Base-by-base conservation (phyloP, 2,113 vertebrate genomes). In the Chloroceryle aenea region DNA sequence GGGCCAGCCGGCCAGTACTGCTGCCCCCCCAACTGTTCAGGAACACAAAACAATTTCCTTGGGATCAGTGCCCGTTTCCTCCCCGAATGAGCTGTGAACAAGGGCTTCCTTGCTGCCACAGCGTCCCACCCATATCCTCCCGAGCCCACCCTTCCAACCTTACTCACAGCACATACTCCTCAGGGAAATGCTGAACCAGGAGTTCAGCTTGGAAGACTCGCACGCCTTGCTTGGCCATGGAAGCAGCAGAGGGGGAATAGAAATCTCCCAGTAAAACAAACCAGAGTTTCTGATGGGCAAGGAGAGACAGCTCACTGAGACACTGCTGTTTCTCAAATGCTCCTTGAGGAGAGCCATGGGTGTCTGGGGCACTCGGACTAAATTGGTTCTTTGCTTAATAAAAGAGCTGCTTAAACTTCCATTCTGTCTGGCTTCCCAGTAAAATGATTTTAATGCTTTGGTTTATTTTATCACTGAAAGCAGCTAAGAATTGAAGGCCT, bases 11-110 rank as follows among this genome's bases (percentile, higher is more conserved):
- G 84, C 50, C 68, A 1, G 79, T 5, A 22, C 47, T 3, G 34
- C 90, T 43, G 7, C 76, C 87, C 18, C 50, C 22, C 48, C 19
- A 14, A 74, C 97, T 90, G 97, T 95, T 97, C 97, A 98, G 98
- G 97, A 98, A 98, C 98, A 98, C 83, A 94, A 93, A 97, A 96
- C 72, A 62, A 95, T 96, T 93, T 96, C 97, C 97, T 97, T 96
- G 93, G 95, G 97, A 96, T 95, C 91, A 16, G 87, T 97, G 97
- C 97, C 97, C 95, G 7, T 88, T 98, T 98, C 97, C 97, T 97
- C 84, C 93, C 78, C 0, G 48, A 95, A 93, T 82, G 80, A 96
- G 89, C 93, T 93, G 93, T 91, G 97, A 95, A 89, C 82, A 68
- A 95, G 87, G 81, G 94, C 56, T 97, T 98, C 97, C 97, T 97